Evolutionary conservation across 92 coral and sea anemone species (phyloP).

Genomic region (Palythoa caribaeorum): DNA sequence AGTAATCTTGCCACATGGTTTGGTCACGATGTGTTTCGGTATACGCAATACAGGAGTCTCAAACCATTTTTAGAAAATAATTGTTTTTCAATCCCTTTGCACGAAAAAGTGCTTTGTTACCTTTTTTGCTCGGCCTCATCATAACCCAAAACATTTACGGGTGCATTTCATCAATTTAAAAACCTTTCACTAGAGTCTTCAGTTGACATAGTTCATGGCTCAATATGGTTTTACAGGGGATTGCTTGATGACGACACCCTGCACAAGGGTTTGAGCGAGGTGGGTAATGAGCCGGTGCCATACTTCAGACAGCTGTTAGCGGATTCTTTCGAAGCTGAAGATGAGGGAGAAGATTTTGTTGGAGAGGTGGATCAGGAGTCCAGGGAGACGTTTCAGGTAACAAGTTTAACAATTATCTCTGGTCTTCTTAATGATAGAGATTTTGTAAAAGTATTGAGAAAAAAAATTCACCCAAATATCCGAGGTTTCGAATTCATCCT

Average conservation of each 20-base stretch:
- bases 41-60: too few species aligned
- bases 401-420: not conserved
- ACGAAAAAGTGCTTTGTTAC: too few species aligned
- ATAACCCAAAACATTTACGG: too few species aligned
- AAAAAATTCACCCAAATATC: too few species aligned
- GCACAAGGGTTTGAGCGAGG: constrained; percentile 76
- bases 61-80: too few species aligned
- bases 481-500: too few species aligned
- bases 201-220: not conserved
- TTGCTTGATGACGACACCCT: constrained; percentile 90
- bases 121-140: too few species aligned
- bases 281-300: constrained; percentile 92
- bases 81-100: too few species aligned
- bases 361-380: constrained; percentile 21
- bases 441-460: not conserved
- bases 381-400: constrained; percentile 23
- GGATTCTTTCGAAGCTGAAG: not conserved
- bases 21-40: too few species aligned
- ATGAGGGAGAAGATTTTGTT: not conserved
- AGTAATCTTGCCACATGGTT: too few species aligned
- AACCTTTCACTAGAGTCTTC: not conserved
- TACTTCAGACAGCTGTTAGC: constrained; percentile 89
- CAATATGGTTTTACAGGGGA: constrained; percentile 67
- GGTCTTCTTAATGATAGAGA: not conserved
- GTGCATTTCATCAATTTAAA: not conserved